Base-by-base conservation (phyloP, 1,140 invertebrate species). In the Aporrectodea caliginosa region DNA sequence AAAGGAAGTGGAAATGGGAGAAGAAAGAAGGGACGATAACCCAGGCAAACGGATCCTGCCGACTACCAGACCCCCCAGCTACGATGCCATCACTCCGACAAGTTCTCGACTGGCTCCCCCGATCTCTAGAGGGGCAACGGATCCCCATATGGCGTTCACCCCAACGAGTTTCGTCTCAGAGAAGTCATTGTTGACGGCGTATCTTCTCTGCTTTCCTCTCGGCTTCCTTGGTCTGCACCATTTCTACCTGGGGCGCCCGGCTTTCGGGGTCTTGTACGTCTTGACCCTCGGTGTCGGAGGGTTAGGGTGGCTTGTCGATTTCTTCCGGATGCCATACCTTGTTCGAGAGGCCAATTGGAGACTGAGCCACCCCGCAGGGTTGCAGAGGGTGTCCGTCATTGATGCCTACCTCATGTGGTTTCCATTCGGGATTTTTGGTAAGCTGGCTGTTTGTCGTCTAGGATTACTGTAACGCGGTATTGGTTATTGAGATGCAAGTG, bases 291-390 rank as follows among this genome's bases (percentile, higher is more conserved):
- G 68, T 35, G 69, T 78, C 35, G 0, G 27, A 33, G 35, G 34
- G 35, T 82, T 79, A n/a, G 71, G 83, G 83, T 58, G 30, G 6
- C 16, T 34, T 0, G 16, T 30, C 16, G 2, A 71, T n/a, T 29
- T 73, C 27, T 6, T 58, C 14, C 76, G 75, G 76, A n/a, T 58
- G 69, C 33, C 6, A 72, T 79, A 31, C 75, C 70, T 72, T n/a
- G 70, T 72, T 2, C 70, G 70, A 6, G n/a, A 32, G 14, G 70
- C 70, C 70, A 72, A 72, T n/a, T 2, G 27, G n/a, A 72, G 27
- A n/a, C 6, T 58, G 43, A 6, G 43, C 6, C 6, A 22, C 6
- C 43, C 43, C 6, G 43, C 43, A 58, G 43, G 22, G 6, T 22
- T 22, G 6, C 43, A 6, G 43, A 6, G 22, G 43, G 43, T 58